Base-by-base conservation (phyloP, 2,888 invertebrate genomes). In the Liodrosophila aerea region DNA sequence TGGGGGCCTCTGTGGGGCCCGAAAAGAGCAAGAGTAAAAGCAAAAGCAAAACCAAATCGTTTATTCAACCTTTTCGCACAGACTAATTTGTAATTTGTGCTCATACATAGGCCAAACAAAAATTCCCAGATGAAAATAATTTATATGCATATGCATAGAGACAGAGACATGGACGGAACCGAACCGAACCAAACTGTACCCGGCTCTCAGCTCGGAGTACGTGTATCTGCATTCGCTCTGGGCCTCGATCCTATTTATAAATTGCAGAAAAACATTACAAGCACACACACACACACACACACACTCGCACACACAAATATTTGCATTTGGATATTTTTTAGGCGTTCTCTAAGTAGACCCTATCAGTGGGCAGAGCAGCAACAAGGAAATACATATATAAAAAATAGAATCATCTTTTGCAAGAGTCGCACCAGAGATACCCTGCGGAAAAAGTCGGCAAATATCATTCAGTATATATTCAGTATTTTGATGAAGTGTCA, bases 201-300 rank as follows among this genome's bases (percentile, higher is more conserved):
- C 5, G 15, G 9, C 61, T 64, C 56, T 43, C 52, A 22, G 41
- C 40, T 12, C 56, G 12, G 53, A 47, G 15, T 16, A 18, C 46
- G 39, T 29, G 33, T 34, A 41, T 22, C 45, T 41, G 54, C 60
- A 53, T 46, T 45, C 59, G 63, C 59, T 47, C 74, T 64, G 73
- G 73, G 73, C 64, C 73, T 73, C 74, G 52, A 64, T 47, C 43
- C 73, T 73, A 73, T 73, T 74, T 64, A 71, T 73, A 70, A 67
- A 16, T 29, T 22, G 39, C 50, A 13, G 27, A 36, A 40, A 31
- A 37, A 31, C 44, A 56, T 56, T 9, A 16, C 39, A 39, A 18
- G 39, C 7, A n/a, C 39, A 39, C 9, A 16, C n/a, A 39, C 18
- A 22, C 2, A 22, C 22, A 22, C 22, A 22, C 22, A 4, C 22